Evolutionary conservation across 2,888 invertebrate species (phyloP).

Genomic region (Seira ritae): DNA sequence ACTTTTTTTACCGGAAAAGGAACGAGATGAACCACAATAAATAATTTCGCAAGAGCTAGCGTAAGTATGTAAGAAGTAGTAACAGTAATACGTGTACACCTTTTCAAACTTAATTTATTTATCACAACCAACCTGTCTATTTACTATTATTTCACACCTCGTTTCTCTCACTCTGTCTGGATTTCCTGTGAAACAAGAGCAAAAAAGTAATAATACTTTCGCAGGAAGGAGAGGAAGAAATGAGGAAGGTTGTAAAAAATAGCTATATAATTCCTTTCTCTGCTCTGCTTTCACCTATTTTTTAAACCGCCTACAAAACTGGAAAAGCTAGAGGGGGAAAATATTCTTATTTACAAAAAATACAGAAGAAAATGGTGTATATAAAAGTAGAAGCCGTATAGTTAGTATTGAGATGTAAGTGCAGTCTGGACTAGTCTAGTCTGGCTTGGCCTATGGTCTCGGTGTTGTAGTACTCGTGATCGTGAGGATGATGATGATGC

Average conservation of each 20-base stretch:
- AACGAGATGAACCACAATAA: background rate
- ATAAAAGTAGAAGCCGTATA: background rate
- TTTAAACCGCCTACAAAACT: background rate
- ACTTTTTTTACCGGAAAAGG: no score
- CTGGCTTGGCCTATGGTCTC: background rate
- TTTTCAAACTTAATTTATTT: slow-evolving; percentile 15
- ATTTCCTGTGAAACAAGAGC: background rate
- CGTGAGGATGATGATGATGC: background rate
- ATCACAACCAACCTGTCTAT: slow-evolving; percentile 16
- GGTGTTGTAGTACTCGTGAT: background rate
- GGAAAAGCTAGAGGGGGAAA: background rate
- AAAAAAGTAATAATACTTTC: background rate
- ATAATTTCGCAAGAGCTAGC: background rate
- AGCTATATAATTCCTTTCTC: background rate
- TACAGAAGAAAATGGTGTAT: slow-evolving; percentile 2
- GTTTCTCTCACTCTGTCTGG: background rate
- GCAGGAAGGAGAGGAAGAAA: background rate
- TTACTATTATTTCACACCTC: slow-evolving; percentile 14
- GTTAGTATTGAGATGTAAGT: background rate
- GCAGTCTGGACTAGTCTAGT: background rate
- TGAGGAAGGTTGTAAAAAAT: slow-evolving; percentile 6
- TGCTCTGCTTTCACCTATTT: slow-evolving; percentile 7
- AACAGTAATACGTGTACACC: slow-evolving; percentile 1
- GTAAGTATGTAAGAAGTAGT: no score
- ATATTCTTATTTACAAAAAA: slow-evolving; percentile 10